Evolutionary conservation across 1,140 invertebrate species (phyloP).

Genomic region (Drosophila repleta): DNA sequence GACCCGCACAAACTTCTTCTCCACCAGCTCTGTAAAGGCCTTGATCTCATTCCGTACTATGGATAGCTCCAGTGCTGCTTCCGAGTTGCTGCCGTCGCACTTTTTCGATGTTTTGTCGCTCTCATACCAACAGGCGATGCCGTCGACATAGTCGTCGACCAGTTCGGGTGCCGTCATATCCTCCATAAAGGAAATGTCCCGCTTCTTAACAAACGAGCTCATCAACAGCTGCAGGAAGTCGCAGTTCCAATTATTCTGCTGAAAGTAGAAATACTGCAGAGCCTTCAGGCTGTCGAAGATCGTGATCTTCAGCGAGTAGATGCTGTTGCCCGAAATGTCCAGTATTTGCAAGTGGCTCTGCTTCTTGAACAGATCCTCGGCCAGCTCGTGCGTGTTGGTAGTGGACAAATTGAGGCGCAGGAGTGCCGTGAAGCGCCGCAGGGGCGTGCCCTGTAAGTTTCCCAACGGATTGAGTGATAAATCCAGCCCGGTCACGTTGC

Average conservation of each 20-base stretch:
- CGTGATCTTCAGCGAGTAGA: constrained; percentile 76
- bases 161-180: constrained; percentile 72
- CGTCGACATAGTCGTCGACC: constrained; percentile 80
- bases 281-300: constrained; percentile 74
- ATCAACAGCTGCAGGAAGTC: constrained; percentile 78
- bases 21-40: constrained; percentile 70
- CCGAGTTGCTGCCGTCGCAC: constrained; percentile 58
- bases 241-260: constrained; percentile 82
- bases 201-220: constrained; percentile 75
- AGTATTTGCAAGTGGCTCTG: constrained; percentile 69
- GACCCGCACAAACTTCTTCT: constrained; percentile 79
- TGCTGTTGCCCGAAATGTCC: constrained; percentile 71
- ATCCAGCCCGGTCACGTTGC: constrained; percentile 71
- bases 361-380: constrained; percentile 77
- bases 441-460: constrained; percentile 66
- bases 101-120: constrained; percentile 72
- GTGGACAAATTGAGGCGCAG: constrained; percentile 68
- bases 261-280: constrained; percentile 82
- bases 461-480: constrained; percentile 76
- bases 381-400: constrained; percentile 63
- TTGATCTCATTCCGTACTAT: constrained; percentile 80
- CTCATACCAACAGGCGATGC: constrained; percentile 81
- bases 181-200: constrained; percentile 77
- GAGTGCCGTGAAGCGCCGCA: constrained; percentile 65
- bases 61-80: constrained; percentile 74